Evolutionary conservation across 2,113 vertebrate genomes (phyloP), one percentile per base, ranked within the genome.

Genomic region (Nansenia antarctica): DNA sequence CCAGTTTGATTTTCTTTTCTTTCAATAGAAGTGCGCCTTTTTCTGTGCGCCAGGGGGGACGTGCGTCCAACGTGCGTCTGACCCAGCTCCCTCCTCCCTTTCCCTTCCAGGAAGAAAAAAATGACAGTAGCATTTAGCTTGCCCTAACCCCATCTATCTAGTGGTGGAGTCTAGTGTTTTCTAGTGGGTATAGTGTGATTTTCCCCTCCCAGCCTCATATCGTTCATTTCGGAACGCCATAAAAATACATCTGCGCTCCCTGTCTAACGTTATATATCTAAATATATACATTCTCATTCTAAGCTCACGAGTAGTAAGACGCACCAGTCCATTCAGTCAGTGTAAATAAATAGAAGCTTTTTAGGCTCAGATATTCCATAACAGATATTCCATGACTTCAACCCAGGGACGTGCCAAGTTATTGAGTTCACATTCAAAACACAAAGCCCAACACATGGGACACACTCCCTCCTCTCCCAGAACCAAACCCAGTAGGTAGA

Each of bases 21-120:
- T 89, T 90, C 86, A 84, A 90, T 72, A 86, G 87, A 91, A 91
- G 86, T 86, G 90, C 91, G 91, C 91, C 90, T 91, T 93, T 93
- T 92, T 89, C 88, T 84, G 12, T 87, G 83, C 88, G 76, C 83
- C 84, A 74, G 85, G 75, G 75, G 78, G 62, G 87, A 85, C 74
- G 78, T 86, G 87, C 86, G 87, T 87, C 87, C 79, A 81, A 90
- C 79, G 80, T 75, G 83, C 82, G 86, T 86, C 87, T 84, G 84
- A n/a, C n/a, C 83, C 86, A 59, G 71, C 74, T 74, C 85, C 85
- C 87, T 86, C 85, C 69, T 65, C 85, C 69, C 63, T 79, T 80
- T 84, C 61, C 73, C 58, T 81, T 12, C 59, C 57, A 20, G 75
- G 39, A 22, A 61, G 70, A 72, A 62, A 66, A 49, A 59, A 68